These are phyloP conservation scores for Rhynchomys soricoides DNA, from an alignment of 2,113 vertebrate species.

Conservation along the genomic window DNA sequence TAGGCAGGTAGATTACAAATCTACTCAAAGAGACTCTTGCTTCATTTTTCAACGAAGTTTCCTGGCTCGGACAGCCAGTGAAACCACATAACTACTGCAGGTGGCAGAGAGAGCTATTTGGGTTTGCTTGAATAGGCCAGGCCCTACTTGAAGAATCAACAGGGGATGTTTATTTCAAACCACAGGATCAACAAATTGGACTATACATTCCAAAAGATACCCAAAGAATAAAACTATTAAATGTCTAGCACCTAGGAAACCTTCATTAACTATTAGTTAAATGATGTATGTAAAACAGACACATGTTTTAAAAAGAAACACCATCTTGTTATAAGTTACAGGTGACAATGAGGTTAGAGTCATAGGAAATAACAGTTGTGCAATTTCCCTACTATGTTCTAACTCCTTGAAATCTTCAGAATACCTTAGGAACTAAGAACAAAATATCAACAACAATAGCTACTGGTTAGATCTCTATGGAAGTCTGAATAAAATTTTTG, in stretches of 20 bases:
- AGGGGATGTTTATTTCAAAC: not conserved
- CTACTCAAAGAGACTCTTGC: not conserved
- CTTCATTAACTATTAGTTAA: not conserved
- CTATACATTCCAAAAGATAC: not conserved
- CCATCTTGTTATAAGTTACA: not conserved
- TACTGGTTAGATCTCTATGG: not conserved
- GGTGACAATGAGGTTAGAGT: not conserved
- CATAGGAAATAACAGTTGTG: not conserved
- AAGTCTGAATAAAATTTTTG: not conserved
- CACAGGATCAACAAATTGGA: not conserved
- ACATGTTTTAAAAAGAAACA: not conserved
- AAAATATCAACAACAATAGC: not conserved
- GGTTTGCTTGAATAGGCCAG: not conserved
- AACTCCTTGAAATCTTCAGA: not conserved
- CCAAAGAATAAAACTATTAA: not conserved
- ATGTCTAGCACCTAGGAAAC: not conserved
- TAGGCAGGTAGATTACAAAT: constrained; percentile 12
- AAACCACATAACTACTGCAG: constrained; percentile 3
- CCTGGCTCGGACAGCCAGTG: constrained; percentile 11
- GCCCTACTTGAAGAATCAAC: not conserved
- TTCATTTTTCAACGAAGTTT: constrained; percentile 24
- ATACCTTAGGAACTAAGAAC: not conserved
- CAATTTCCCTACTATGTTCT: not conserved
- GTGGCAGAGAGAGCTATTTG: not conserved
- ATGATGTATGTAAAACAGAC: not conserved